A percentile compares a stretch with the other conserved stretches of the same genome.
Conservation (phyloP, 2,113 vertebrate species). For the Alouatta palliata region DNA sequence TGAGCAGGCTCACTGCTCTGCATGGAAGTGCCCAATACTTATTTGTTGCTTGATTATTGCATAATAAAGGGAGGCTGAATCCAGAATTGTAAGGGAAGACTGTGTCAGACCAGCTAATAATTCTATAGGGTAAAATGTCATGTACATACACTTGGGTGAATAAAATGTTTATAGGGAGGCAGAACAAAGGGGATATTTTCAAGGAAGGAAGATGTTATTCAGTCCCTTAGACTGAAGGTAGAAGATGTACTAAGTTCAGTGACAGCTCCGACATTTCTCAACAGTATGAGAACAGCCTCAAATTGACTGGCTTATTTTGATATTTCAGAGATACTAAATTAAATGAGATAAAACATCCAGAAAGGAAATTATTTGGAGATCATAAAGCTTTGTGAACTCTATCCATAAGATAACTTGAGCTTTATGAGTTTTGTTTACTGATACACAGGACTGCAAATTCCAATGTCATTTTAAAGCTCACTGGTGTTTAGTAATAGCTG, state of each 20-base stretch:
- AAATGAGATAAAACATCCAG: constrained; percentile 7
- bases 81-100: neutral
- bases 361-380: constrained; percentile 34
- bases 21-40: neutral
- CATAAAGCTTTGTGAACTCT: neutral
- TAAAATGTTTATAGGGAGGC: neutral
- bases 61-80: neutral
- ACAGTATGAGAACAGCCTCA: neutral
- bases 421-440: neutral
- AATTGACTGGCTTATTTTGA: neutral
- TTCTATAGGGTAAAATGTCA: neutral
- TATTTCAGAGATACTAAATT: constrained; percentile 49
- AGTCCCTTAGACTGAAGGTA: neutral
- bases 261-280: neutral
- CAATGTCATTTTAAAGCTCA: neutral
- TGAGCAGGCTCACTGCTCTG: neutral
- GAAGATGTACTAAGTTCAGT: neutral
- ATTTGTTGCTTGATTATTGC: neutral
- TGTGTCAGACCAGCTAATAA: neutral
- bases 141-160: neutral
- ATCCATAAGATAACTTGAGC: neutral
- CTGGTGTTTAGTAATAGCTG: neutral
- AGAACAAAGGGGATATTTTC: neutral
- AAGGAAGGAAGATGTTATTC: neutral
- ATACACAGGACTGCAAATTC: neutral